Conservation (phyloP, 2,888 invertebrate genomes). For the Caradrina clavipalpis region DNA sequence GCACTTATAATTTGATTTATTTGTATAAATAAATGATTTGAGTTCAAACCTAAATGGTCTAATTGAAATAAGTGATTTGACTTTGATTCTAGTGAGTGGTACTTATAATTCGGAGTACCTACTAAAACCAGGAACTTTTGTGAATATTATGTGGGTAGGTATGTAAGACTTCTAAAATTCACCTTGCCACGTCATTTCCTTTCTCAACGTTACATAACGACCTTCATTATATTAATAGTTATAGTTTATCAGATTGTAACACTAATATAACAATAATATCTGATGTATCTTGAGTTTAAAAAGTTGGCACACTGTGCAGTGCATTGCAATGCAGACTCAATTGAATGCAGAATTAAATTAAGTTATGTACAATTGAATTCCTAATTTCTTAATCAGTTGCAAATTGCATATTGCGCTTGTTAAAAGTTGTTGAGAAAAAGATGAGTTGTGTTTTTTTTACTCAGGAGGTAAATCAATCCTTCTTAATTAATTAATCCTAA, state of each 20-base stretch:
- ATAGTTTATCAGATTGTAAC: constrained; percentile 58
- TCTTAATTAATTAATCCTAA: too few species aligned
- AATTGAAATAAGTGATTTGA: constrained; percentile 6
- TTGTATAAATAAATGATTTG: background rate
- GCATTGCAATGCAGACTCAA: constrained; percentile 33
- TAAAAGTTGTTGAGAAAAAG: too few species aligned
- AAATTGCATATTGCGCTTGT: constrained; percentile 1
- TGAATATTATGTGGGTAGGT: background rate
- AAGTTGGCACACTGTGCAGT: constrained; percentile 27
- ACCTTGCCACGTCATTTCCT: constrained; percentile 52
- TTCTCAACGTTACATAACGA: constrained; percentile 47
- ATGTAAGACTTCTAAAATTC: constrained; percentile 23
- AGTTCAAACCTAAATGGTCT: background rate
- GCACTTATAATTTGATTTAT: too few species aligned
- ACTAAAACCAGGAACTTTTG: background rate
- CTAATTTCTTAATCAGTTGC: constrained; percentile 7
- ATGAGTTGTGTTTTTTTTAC: too few species aligned
- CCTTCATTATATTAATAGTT: constrained; percentile 61
- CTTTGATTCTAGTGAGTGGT: background rate
- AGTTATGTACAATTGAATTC: constrained; percentile 28
- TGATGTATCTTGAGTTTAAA: constrained; percentile 40
- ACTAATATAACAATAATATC: constrained; percentile 57
- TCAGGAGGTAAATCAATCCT: too few species aligned
- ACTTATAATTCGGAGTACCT: background rate
- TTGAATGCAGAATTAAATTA: constrained; percentile 26